Evolutionary conservation across 2,113 vertebrate genomes (phyloP).

Genomic region (Arizona elegans): DNA sequence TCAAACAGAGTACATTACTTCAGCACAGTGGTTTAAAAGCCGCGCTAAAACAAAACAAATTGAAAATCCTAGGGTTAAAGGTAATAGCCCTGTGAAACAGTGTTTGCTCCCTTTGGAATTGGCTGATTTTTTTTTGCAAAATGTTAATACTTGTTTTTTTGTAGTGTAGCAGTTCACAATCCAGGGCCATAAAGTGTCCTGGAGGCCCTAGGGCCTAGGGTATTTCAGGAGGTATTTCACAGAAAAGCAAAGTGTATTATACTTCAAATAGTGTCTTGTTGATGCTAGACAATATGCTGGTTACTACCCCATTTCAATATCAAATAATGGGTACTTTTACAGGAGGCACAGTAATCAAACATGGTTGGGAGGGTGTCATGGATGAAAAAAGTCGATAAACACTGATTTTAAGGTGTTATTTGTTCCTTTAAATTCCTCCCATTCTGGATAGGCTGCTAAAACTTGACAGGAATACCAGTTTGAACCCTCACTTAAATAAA

Average conservation of each 20-base stretch:
- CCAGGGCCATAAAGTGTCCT: neutral
- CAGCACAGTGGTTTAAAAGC: neutral
- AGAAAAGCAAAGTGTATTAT: neutral
- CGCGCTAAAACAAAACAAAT: neutral
- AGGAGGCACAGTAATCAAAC: neutral
- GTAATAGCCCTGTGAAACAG: neutral
- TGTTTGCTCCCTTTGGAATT: neutral
- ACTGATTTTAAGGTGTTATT: neutral
- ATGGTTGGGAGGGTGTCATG: neutral
- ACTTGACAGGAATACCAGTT: neutral
- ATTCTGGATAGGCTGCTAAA: neutral
- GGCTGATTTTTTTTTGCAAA: neutral
- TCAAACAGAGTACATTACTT: neutral
- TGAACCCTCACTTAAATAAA: neutral
- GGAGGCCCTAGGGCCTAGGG: too few species aligned
- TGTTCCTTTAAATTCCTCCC: neutral
- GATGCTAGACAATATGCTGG: neutral
- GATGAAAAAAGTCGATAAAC: neutral
- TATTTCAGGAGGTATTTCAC: neutral
- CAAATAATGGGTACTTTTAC: neutral
- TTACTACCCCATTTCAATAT: neutral
- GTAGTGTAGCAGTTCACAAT: neutral
- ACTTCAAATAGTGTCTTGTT: neutral
- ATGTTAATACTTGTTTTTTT: neutral
- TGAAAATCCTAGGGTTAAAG: neutral